These are phyloP conservation scores for Papilio gigon DNA, from an alignment of 2,888 invertebrate genomes.

Conservation along the genomic window DNA sequence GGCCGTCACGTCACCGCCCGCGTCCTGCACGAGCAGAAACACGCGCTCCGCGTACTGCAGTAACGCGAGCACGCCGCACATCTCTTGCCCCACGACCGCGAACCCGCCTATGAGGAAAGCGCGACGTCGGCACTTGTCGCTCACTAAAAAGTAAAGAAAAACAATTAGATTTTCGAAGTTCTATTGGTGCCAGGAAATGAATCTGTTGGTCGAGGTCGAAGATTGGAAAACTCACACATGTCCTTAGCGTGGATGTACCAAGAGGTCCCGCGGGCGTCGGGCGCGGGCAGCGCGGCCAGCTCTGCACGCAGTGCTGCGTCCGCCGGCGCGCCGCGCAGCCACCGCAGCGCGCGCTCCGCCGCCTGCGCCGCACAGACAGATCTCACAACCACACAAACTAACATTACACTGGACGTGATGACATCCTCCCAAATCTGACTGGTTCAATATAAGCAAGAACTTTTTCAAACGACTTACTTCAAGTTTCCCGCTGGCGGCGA, in stretches of 20 bases:
- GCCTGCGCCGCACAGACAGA: conserved; percentile 49
- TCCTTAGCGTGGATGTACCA: conserved; percentile 54
- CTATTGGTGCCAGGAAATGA: conserved; percentile 19
- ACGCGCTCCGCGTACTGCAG: conserved; percentile 71
- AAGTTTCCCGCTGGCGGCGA: conserved; percentile 60
- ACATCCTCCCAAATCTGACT: not conserved
- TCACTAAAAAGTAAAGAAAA: conserved; percentile 51
- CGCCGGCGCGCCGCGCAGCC: conserved; percentile 55
- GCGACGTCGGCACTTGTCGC: conserved; percentile 55
- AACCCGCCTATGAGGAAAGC: conserved; percentile 59
- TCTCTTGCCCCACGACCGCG: conserved; percentile 66
- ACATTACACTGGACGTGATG: not conserved
- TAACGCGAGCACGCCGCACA: conserved; percentile 66
- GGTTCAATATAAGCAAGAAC: not conserved
- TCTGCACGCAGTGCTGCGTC: conserved; percentile 48
- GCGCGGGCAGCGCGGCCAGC: conserved; percentile 55
- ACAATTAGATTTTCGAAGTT: not conserved
- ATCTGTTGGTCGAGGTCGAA: no score
- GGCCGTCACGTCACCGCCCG: not conserved
- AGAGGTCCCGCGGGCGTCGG: conserved; percentile 48
- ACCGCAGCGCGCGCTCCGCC: conserved; percentile 58
- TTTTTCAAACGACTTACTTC: conserved; percentile 48
- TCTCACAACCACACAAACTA: not conserved
- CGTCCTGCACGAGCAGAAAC: conserved; percentile 58
- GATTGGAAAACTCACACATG: conserved; percentile 57